phyloP scores from a whole-genome alignment of 2,113 vertebrate species.

The Anolis sagrei region DNA sequence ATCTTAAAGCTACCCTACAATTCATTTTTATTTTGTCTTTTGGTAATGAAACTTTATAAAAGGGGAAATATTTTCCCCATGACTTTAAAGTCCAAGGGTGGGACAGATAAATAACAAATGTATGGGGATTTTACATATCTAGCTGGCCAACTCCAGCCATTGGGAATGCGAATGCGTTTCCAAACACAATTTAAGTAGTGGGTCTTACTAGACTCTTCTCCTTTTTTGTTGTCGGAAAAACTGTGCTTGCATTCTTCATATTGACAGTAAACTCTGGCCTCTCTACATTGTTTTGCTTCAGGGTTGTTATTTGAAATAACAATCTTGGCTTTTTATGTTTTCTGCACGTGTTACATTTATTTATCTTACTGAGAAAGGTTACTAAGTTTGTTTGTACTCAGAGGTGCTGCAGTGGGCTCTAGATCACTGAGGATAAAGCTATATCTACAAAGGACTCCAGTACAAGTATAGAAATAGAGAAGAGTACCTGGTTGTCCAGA shows the following conservation, averaged over 20 bases:
- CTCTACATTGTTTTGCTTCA: neutral
- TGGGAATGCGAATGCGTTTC: too few relatives aligned
- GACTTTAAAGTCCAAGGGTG: too few relatives aligned
- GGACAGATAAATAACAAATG: too few relatives aligned
- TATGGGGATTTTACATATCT: too few relatives aligned
- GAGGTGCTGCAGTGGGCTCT: neutral
- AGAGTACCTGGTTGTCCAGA: neutral
- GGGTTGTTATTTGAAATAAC: neutral
- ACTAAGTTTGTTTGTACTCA: neutral
- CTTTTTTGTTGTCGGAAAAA: neutral
- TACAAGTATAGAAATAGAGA: neutral
- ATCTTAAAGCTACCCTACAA: too few relatives aligned
- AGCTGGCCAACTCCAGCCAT: too few relatives aligned
- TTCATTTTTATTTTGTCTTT: too few relatives aligned
- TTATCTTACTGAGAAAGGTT: neutral
- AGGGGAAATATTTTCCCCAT: too few relatives aligned
- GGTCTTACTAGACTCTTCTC: neutral
- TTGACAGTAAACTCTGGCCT: neutral
- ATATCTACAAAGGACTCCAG: neutral
- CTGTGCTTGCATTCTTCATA: neutral
- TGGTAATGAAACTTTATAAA: too few relatives aligned
- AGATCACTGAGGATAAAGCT: neutral
- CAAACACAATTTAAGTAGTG: neutral
- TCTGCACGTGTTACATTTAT: neutral
- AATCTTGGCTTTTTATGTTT: neutral